Conservation (phyloP, 2,888 invertebrate genomes). For the Tigriopus californicus region DNA sequence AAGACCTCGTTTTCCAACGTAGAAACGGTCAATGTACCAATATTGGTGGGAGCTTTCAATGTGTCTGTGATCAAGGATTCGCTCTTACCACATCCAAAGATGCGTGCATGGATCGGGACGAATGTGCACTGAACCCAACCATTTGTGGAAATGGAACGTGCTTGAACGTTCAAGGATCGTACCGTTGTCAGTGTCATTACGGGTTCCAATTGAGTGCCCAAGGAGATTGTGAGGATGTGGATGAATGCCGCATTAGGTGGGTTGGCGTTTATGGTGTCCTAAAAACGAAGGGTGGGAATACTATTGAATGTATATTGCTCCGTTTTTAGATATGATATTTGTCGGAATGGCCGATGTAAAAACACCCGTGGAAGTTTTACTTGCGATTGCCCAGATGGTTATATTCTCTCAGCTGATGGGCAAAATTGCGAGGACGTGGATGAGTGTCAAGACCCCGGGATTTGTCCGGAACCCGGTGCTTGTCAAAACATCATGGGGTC, state of each 20-base stretch:
- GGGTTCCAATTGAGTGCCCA: slow-evolving; percentile 57
- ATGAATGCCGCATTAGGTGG: slow-evolving; percentile 49
- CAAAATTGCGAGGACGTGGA: slow-evolving; percentile 41
- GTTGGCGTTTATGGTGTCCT: too few species aligned
- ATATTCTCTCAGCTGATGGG: slow-evolving; percentile 48
- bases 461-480: slow-evolving; percentile 42
- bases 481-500: slow-evolving; percentile 51
- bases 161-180: slow-evolving; percentile 47
- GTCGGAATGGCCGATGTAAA: slow-evolving; percentile 62
- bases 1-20: slow-evolving; percentile 28
- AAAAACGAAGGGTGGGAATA: too few species aligned
- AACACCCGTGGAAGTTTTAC: slow-evolving; percentile 59
- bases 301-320: too few species aligned
- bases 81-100: slow-evolving; percentile 42
- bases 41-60: slow-evolving; percentile 54
- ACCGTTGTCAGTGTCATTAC: slow-evolving; percentile 50
- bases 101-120: slow-evolving; percentile 50
- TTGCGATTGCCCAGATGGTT: slow-evolving; percentile 63
- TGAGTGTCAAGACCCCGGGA: slow-evolving; percentile 30
- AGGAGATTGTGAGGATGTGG: slow-evolving; percentile 43
- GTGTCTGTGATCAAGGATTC: slow-evolving; percentile 54
- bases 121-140: slow-evolving; percentile 48
- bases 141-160: slow-evolving; percentile 58
- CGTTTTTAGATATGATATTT: slow-evolving; percentile 47
- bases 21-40: slow-evolving; percentile 30